phyloP scores from a whole-genome alignment of 2,888 invertebrate genomes.

The Trachelus tabidus region DNA sequence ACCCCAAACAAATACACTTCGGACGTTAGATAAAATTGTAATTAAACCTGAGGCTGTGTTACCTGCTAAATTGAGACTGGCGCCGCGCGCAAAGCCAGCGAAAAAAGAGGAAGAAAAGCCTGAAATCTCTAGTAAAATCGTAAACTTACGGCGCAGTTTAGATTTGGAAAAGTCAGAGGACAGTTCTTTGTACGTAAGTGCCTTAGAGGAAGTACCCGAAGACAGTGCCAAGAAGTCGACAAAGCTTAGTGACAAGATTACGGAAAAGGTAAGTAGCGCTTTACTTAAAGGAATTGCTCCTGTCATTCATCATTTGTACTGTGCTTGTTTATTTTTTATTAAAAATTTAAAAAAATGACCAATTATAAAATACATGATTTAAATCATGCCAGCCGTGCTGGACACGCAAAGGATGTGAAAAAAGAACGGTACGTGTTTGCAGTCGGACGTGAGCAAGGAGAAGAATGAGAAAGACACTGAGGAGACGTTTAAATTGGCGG shows the following conservation, averaged over 20 bases:
- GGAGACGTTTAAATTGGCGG: constrained; percentile 16
- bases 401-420: neutral
- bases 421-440: constrained; percentile 1
- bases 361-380: neutral
- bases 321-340: neutral
- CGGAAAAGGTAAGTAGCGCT: constrained; percentile 55
- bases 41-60: constrained; percentile 39
- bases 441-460: constrained; percentile 8
- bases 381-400: neutral
- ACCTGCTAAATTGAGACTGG: constrained; percentile 39
- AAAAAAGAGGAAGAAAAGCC: constrained; percentile 31
- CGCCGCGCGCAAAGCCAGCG: constrained; percentile 34
- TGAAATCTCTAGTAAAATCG: constrained; percentile 40
- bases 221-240: constrained; percentile 43
- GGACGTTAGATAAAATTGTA: constrained; percentile 43
- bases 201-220: constrained; percentile 74
- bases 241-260: constrained; percentile 24
- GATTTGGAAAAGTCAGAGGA: constrained; percentile 80
- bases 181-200: constrained; percentile 78
- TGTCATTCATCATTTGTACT: neutral
- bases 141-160: constrained; percentile 50
- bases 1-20: constrained; percentile 31
- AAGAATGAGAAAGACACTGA: constrained; percentile 10
- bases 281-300: neutral
- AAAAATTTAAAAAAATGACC: neutral